Conservation (phyloP, 2,113 vertebrate species). For the Coracopsis vasa region DNA sequence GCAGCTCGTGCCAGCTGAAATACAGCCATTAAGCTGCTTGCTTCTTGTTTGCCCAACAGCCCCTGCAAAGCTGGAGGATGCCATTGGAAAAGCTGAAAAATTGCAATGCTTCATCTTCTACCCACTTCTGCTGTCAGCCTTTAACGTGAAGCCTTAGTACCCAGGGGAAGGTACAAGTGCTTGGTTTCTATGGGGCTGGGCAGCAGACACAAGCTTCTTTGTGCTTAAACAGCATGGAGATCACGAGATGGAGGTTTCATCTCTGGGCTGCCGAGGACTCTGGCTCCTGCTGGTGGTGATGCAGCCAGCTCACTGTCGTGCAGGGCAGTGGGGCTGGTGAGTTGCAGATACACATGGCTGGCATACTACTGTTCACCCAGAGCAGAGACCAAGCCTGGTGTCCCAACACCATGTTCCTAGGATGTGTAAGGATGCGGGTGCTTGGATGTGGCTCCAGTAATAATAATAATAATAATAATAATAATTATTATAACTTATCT, state of each 20-base stretch:
- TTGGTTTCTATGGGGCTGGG: not conserved
- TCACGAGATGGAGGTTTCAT: not conserved
- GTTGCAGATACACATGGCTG: not conserved
- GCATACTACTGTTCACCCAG: not conserved
- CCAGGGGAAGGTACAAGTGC: not conserved
- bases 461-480: not conserved
- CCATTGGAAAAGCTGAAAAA: not conserved
- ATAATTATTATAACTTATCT: not conserved
- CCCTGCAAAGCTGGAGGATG: not conserved
- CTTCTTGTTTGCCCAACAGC: conserved; percentile 14
- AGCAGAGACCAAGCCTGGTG: not conserved
- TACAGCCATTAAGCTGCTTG: not conserved
- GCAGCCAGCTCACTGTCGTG: not conserved
- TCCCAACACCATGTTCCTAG: not conserved
- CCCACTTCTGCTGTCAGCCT: not conserved
- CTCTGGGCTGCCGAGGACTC: not conserved
- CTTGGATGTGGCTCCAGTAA: not conserved
- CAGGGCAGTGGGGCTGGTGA: not conserved
- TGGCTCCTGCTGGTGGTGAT: not conserved
- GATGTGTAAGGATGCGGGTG: not conserved
- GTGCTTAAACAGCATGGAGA: not conserved
- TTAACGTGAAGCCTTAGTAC: not conserved
- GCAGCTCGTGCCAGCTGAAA: not conserved
- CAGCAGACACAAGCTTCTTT: not conserved
- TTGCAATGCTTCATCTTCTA: not conserved